A percentile compares a stretch with the other conserved stretches of the same genome.
Evolutionary conservation across 1,140 invertebrate genomes (phyloP).

Genomic region (silkworm (Bombyx mori)): ASM3026992v2 NC_085130.1:11858501-11859000

Average conservation of each 20-base stretch:
- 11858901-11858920: constrained; percentile 35
- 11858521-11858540: constrained; percentile 39
- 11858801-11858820: constrained; percentile 25
- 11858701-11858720: constrained; percentile 38
- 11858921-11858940: constrained; percentile 34
- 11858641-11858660: constrained; percentile 45
- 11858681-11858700: constrained; percentile 42
- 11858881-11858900: constrained; percentile 42
- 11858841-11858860: constrained; percentile 39
- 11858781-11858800: constrained; percentile 41
- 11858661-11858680: constrained; percentile 37
- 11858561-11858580: constrained; percentile 36
- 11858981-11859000: constrained; percentile 14
- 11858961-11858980: constrained; percentile 9
- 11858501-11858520: constrained; percentile 33
- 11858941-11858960: constrained; percentile 31
- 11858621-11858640: constrained; percentile 43
- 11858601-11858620: constrained; percentile 42
- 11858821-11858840: constrained; percentile 32
- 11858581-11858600: constrained; percentile 45
- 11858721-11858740: constrained; percentile 32
- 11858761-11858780: constrained; percentile 35
- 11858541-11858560: constrained; percentile 36
- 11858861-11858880: constrained; percentile 24
- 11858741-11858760: constrained; percentile 22